phyloP scores from a whole-genome alignment of 2,113 vertebrate species.

The Oryzias melastigma region DNA sequence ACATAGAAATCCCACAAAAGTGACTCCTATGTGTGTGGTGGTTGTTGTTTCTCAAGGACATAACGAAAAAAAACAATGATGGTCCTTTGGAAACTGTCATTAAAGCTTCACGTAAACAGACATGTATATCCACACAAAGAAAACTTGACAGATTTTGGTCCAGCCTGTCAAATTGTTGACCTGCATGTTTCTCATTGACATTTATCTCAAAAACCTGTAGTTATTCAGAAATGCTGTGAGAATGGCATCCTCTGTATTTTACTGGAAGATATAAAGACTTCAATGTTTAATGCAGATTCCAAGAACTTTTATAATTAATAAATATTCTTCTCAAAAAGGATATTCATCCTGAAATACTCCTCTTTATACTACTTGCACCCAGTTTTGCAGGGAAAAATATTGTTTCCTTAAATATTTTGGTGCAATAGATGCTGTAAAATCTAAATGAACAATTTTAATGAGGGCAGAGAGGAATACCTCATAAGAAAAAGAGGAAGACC shows the following conservation, averaged over 20 bases:
- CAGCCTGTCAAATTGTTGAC: conserved; percentile 29
- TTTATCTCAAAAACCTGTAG: conserved; percentile 31
- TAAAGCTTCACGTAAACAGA: conserved; percentile 41
- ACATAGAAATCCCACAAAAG: conserved; percentile 25
- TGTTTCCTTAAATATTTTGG: too few species aligned
- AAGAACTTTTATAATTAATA: conserved; percentile 1
- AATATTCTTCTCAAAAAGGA: too few species aligned
- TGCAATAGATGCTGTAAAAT: too few species aligned
- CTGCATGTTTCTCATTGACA: conserved; percentile 17
- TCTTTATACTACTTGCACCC: too few species aligned
- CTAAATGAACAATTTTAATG: too few species aligned
- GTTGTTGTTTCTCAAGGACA: conserved; percentile 38
- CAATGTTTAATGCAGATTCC: conserved; percentile 14
- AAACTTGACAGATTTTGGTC: conserved; percentile 13
- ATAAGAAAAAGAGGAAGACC: too few species aligned
- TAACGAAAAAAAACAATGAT: conserved; percentile 41
- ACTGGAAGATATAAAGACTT: conserved; percentile 5
- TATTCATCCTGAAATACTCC: too few species aligned
- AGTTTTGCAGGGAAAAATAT: too few species aligned
- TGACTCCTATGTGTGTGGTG: conserved; percentile 11
- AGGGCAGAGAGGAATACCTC: too few species aligned
- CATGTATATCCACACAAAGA: not conserved
- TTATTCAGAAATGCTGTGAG: conserved; percentile 43
- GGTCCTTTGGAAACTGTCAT: conserved; percentile 53
- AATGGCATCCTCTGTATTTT: conserved; percentile 21